Conservation (phyloP, 2,113 vertebrate genomes). For the Hoplias malabaricus region DNA sequence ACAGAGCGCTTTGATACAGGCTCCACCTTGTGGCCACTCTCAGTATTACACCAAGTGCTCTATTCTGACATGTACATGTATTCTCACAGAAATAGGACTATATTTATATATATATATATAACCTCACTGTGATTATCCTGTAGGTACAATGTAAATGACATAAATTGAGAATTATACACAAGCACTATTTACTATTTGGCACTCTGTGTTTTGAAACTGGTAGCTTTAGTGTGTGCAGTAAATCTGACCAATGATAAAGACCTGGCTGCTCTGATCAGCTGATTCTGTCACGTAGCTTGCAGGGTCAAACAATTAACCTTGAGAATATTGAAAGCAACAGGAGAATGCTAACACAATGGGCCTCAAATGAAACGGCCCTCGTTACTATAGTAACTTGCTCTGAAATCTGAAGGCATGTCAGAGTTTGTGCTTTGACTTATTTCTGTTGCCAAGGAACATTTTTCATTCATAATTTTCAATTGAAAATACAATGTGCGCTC, state of each 20-base stretch:
- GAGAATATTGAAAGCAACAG: constrained; percentile 45
- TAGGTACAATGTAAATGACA: not conserved
- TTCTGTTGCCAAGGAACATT: constrained; percentile 40
- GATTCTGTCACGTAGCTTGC: constrained; percentile 11
- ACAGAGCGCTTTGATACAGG: not conserved
- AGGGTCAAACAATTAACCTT: constrained; percentile 56
- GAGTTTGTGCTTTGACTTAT: constrained; percentile 16
- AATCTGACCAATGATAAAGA: not conserved
- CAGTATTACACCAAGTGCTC: not conserved
- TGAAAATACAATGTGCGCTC: not conserved
- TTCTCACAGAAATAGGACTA: not conserved
- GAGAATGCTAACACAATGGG: constrained; percentile 50
- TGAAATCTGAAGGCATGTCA: constrained; percentile 40
- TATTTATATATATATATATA: too few relatives aligned
- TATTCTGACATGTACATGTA: too few relatives aligned
- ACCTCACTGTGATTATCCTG: not conserved
- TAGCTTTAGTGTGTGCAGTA: not conserved
- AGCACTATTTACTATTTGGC: not conserved
- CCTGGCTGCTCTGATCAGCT: constrained; percentile 2
- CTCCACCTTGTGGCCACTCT: not conserved
- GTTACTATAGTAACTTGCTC: constrained; percentile 52
- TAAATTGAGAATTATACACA: not conserved
- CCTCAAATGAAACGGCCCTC: constrained; percentile 25
- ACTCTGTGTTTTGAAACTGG: not conserved
- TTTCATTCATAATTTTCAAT: constrained; percentile 35